Percentiles rank a stretch among this genome's conserved stretches.
These are phyloP conservation scores for Chrysoperla carnea DNA, from an alignment of 1,140 invertebrate genomes.

Conservation along the genomic window DNA sequence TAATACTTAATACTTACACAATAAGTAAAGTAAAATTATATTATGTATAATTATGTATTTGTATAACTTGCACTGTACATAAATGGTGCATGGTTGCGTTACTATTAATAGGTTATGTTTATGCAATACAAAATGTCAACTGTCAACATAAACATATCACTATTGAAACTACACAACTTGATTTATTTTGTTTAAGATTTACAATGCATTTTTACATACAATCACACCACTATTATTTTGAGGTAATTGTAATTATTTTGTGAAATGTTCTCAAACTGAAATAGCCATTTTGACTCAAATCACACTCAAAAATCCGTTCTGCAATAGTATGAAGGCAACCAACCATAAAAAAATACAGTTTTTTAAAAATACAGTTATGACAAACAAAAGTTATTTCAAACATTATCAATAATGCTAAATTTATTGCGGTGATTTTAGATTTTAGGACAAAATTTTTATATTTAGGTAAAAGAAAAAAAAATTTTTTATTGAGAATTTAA, in stretches of 20 bases:
- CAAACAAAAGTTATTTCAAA: conserved; percentile 39
- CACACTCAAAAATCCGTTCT: conserved; percentile 37
- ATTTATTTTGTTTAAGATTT: too few species aligned
- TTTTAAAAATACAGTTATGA: conserved; percentile 19
- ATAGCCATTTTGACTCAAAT: conserved; percentile 41
- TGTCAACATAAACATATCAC: too few species aligned
- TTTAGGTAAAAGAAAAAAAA: conserved; percentile 31
- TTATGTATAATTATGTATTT: not conserved
- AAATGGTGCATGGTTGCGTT: not conserved
- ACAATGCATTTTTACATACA: too few species aligned
- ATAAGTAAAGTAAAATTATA: too few species aligned
- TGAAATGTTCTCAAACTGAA: conserved; percentile 44
- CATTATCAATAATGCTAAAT: conserved; percentile 34
- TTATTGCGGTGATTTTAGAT: conserved; percentile 30
- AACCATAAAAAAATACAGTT: conserved; percentile 17
- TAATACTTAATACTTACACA: too few species aligned
- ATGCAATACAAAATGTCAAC: conserved; percentile 6
- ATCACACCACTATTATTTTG: conserved; percentile 20
- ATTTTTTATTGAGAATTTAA: conserved; percentile 31
- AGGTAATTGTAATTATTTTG: conserved; percentile 27
- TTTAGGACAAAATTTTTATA: conserved; percentile 31
- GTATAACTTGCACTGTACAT: not conserved
- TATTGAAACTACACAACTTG: too few species aligned
- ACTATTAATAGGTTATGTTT: conserved; percentile 7
- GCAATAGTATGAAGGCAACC: conserved; percentile 36